Conservation (phyloP, 35 echinoderm and acorn worm species). For the Ophioderma brevispina region DNA sequence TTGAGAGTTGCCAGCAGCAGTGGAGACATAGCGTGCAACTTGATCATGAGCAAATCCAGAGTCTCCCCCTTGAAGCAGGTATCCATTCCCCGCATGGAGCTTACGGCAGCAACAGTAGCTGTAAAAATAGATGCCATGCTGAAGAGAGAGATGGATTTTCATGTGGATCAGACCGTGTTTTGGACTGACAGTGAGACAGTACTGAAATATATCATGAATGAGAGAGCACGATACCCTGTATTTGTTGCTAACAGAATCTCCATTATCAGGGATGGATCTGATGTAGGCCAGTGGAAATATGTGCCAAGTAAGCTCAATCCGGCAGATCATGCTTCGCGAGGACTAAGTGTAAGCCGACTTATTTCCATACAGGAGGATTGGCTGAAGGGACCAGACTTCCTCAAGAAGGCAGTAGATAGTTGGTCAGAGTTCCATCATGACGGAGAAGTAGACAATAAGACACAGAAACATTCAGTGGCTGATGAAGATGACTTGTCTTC, state of each 20-base stretch:
- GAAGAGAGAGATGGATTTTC: conserved; percentile 26
- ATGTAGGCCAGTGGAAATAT: conserved; percentile 17
- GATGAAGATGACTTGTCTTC: conserved; percentile 25
- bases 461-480: not conserved
- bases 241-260: conserved; percentile 50
- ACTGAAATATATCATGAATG: conserved; percentile 48
- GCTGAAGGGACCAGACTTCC: no score
- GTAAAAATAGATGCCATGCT: conserved; percentile 18
- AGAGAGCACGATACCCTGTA: conserved; percentile 9
- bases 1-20: conserved; percentile 37
- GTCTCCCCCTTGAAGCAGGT: conserved; percentile 57
- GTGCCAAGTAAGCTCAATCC: conserved; percentile 16
- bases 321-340: conserved; percentile 33
- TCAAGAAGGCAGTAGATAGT: not conserved
- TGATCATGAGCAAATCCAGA: conserved; percentile 9
- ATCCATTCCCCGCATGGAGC: conserved; percentile 45
- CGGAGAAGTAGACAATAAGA: not conserved
- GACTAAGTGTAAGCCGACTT: no score
- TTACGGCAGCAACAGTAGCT: conserved; percentile 40
- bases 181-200: conserved; percentile 55
- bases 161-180: conserved; percentile 12
- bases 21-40: conserved; percentile 16
- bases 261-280: conserved; percentile 31
- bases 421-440: not conserved
- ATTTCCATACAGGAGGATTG: no score